These are phyloP conservation scores for Steinernema scapterisci DNA, from an alignment of 2,888 invertebrate species.

Conservation along the genomic window DNA sequence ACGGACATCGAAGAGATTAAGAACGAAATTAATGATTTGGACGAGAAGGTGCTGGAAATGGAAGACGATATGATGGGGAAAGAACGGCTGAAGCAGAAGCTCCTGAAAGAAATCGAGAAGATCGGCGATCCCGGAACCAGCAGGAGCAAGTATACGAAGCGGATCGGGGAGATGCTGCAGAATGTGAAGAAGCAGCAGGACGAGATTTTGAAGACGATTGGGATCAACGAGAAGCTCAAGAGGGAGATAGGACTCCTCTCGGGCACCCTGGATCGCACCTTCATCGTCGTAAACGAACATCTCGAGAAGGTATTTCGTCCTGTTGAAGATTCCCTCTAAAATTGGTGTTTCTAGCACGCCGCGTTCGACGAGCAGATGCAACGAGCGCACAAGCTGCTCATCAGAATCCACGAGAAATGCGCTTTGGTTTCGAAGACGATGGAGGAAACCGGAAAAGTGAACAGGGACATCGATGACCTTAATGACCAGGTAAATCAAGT, in stretches of 20 bases:
- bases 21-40: conserved; percentile 13
- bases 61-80: conserved; percentile 22
- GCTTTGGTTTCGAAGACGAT: conserved; percentile 37
- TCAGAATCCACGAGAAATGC: conserved; percentile 42
- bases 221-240: conserved; percentile 19
- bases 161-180: conserved; percentile 24
- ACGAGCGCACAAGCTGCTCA: conserved; percentile 35
- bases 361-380: conserved; percentile 33
- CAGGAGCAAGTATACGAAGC: conserved; percentile 17
- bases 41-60: conserved; percentile 14
- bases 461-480: conserved; percentile 38
- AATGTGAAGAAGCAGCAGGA: conserved; percentile 26
- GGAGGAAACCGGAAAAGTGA: conserved; percentile 38
- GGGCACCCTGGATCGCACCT: conserved; percentile 2
- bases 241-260: conserved; percentile 24
- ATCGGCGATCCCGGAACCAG: conserved; percentile 18
- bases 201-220: conserved; percentile 16
- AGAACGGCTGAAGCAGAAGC: not conserved
- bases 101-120: conserved; percentile 11
- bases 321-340: not conserved
- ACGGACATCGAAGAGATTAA: conserved; percentile 18
- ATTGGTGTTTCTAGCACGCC: conserved; percentile 25
- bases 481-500: conserved; percentile 34
- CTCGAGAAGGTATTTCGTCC: not conserved
- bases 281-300: conserved; percentile 2